Evolutionary conservation across 2,113 vertebrate species (phyloP), one percentile per base, ranked within the genome.

Genomic region (Notarius lentiginosus): DNA sequence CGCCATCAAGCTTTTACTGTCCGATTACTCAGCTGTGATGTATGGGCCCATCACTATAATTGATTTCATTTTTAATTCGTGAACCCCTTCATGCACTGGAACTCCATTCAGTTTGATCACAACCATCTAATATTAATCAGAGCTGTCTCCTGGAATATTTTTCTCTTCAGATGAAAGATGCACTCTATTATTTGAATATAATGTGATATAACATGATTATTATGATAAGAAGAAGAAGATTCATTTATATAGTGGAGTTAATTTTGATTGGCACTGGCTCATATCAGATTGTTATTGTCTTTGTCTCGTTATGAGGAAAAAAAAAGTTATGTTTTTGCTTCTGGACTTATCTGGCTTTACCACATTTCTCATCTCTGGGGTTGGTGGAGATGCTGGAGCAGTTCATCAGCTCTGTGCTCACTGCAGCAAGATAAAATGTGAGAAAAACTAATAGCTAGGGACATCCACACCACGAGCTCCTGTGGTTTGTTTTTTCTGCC

Each of bases 41-140:
- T 49, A 53, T 76, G 47, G 11, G n/a, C 20, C 47, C 20, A 51
- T 76, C 73, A 51, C 11, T 14, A 0, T 51, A 76, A 76, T 76
- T 76, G 73, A 51, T 51, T 76, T 51, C 12, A 24, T 76, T 76
- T 76, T 76, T 76, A 51, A 76, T 76, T 76, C n/a, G 4, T n/a
- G 47, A 76, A 76, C 73, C 10, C 20, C 11, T 51, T n/a, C 73
- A 47, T 76, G 47, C 5, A 0, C 73, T n/a, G 47, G 22, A 51
- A 53, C 47, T 51, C 22, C 41, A 76, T 47, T 73, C 7, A 18
- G 7, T 73, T 47, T 41, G 68, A 72, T 49, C 20, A 12, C 72
- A 6, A 24, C 10, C 20, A 51, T 24, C 51, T 76, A 76, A 76
- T 76, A 76, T 53, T 76, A 76, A 51, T 76, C 47, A 49, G 47